These are phyloP conservation scores for Chrysomela aeneicollis DNA, from an alignment of 2,888 invertebrate genomes.

Conservation along the genomic window DNA sequence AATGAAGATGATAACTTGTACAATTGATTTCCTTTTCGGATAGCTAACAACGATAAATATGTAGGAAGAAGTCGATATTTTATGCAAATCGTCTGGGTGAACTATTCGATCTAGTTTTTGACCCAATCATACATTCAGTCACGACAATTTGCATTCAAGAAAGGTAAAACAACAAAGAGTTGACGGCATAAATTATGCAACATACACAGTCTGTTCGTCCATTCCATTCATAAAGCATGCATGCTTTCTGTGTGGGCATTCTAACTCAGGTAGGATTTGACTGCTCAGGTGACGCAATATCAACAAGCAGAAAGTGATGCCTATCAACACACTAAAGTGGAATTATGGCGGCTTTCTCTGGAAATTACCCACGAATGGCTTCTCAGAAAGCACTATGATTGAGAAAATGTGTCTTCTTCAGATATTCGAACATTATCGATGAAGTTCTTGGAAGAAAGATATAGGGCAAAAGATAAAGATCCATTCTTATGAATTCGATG, in stretches of 20 bases:
- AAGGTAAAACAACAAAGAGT: conserved; percentile 40
- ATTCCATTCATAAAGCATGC: conserved; percentile 34
- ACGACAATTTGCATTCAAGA: conserved; percentile 39
- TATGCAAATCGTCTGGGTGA: conserved; percentile 16
- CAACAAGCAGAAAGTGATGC: neutral
- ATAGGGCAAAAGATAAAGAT: too few species aligned
- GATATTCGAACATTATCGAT: neutral
- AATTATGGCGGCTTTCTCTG: neutral
- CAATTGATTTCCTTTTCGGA: neutral
- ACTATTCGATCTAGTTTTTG: conserved; percentile 29
- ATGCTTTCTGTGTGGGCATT: conserved; percentile 26
- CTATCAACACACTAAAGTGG: neutral
- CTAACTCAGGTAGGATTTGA: conserved; percentile 23
- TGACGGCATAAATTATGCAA: conserved; percentile 38
- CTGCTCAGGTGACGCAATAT: neutral
- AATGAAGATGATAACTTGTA: neutral
- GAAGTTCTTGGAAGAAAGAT: too few species aligned
- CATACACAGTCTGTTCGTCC: neutral
- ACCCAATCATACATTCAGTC: conserved; percentile 39
- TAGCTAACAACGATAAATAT: neutral
- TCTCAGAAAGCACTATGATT: too few species aligned
- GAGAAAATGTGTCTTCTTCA: too few species aligned
- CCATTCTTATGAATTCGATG: too few species aligned
- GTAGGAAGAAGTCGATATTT: neutral
- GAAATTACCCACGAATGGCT: neutral